Evolutionary conservation across 92 coral and sea anemone species (phyloP).

Genomic region (Epizoanthus rinbou): DNA sequence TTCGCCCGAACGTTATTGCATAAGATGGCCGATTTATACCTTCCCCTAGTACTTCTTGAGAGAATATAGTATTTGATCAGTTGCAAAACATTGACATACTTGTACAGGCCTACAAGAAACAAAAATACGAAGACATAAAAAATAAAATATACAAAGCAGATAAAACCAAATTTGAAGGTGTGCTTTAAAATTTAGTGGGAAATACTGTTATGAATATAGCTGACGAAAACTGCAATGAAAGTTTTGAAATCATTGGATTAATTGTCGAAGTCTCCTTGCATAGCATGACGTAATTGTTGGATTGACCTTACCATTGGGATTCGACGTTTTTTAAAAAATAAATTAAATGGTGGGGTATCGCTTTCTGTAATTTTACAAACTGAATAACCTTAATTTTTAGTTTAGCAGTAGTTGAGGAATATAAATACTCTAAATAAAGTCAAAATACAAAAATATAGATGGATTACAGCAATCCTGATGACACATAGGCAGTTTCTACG

Average conservation of each 20-base stretch:
- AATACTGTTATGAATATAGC: background rate
- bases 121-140: background rate
- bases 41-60: background rate
- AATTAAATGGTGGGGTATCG: no score
- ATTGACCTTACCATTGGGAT: background rate
- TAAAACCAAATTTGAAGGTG: background rate
- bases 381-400: no score
- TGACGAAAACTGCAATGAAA: background rate
- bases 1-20: constrained; percentile 19
- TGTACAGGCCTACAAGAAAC: background rate
- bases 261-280: background rate
- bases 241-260: background rate
- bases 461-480: no score
- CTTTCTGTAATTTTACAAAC: no score
- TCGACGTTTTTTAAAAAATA: no score
- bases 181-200: background rate
- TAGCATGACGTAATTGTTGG: constrained; percentile 10
- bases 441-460: no score
- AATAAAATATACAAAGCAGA: background rate
- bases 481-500: no score
- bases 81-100: background rate
- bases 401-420: no score
- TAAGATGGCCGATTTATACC: constrained; percentile 22
- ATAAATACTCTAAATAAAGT: no score
- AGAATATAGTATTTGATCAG: constrained; percentile 29